Evolutionary conservation across 2,888 invertebrate genomes (phyloP).

Genomic region (Scrobipalpa costella): DNA sequence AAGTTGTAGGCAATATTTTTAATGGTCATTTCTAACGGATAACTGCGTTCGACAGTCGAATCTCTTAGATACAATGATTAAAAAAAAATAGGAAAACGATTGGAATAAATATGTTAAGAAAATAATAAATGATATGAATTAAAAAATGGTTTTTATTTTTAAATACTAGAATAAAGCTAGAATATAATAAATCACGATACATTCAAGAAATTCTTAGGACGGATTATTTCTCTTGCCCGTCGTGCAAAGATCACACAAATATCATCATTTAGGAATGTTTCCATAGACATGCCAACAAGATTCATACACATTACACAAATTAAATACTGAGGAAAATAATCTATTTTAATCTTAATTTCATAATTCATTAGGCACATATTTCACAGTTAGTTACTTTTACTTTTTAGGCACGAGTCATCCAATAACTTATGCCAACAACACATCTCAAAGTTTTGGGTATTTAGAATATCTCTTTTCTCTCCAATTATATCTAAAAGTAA

Average conservation of each 20-base stretch:
- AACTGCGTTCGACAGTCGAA: slow-evolving; percentile 72
- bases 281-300: background rate
- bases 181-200: slow-evolving; percentile 30
- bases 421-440: too few relatives aligned
- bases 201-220: slow-evolving; percentile 23
- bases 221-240: slow-evolving; percentile 4
- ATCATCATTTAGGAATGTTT: background rate
- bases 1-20: slow-evolving; percentile 80
- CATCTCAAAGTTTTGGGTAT: too few relatives aligned
- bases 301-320: background rate
- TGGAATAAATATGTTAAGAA: slow-evolving; percentile 80
- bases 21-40: slow-evolving; percentile 75
- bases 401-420: too few relatives aligned
- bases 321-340: background rate
- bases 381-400: background rate
- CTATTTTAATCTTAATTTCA: background rate
- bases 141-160: slow-evolving; percentile 42
- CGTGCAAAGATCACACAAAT: background rate
- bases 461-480: too few relatives aligned
- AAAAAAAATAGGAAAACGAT: slow-evolving; percentile 79
- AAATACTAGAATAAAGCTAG: background rate
- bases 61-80: slow-evolving; percentile 78
- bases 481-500: too few relatives aligned
- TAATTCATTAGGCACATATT: background rate
- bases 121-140: slow-evolving; percentile 79